These are phyloP conservation scores for Phocides pigmalion DNA, from an alignment of 1,140 invertebrate species.

Conservation along the genomic window DNA sequence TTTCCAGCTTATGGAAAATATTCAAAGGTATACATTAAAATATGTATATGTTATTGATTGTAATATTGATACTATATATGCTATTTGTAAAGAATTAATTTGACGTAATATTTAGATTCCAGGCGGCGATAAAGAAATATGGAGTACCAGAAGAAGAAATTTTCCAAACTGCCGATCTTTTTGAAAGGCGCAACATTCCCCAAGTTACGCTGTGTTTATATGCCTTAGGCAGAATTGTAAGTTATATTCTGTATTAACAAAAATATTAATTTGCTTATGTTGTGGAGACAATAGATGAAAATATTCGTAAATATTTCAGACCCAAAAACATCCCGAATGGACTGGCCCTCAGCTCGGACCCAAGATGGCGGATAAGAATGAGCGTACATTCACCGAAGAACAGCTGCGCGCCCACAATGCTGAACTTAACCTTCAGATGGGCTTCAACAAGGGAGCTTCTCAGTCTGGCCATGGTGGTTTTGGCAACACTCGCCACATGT, in stretches of 20 bases:
- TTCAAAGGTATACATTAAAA: constrained; percentile 87
- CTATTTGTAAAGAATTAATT: neutral
- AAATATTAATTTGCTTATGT: no score
- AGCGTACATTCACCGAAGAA: constrained; percentile 96
- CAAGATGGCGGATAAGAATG: constrained; percentile 97
- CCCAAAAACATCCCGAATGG: constrained; percentile 97
- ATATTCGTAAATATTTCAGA: constrained; percentile 80
- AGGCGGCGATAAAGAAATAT: constrained; percentile 96
- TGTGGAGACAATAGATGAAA: neutral
- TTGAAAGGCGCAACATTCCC: constrained; percentile 97
- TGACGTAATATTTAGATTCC: constrained; percentile 87
- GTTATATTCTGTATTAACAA: constrained; percentile 62
- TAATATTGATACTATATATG: neutral
- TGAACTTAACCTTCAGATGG: constrained; percentile 97
- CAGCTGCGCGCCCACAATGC: constrained; percentile 96
- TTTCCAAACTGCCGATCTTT: constrained; percentile 99
- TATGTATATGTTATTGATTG: neutral
- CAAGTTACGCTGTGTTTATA: constrained; percentile 97
- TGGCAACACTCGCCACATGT: constrained; percentile 98
- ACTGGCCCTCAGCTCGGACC: constrained; percentile 95
- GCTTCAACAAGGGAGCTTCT: constrained; percentile 96
- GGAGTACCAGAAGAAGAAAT: constrained; percentile 98
- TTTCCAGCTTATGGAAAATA: constrained; percentile 99
- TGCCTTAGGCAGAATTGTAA: constrained; percentile 94
- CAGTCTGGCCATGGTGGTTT: constrained; percentile 95